These are phyloP conservation scores for Drosophila antonietae DNA, from an alignment of 2,888 invertebrate species.

Conservation along the genomic window DNA sequence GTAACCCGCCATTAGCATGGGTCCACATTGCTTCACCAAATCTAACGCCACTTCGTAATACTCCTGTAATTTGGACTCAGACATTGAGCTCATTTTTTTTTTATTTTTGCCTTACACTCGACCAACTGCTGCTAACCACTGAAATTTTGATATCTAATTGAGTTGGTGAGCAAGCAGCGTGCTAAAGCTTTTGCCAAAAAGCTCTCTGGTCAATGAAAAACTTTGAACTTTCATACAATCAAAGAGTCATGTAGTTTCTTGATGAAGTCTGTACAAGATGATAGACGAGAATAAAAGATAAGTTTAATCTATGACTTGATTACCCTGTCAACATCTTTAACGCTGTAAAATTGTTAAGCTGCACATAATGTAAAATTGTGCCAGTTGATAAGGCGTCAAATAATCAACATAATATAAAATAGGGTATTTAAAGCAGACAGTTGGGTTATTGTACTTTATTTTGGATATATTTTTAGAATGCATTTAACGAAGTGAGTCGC, in stretches of 20 bases:
- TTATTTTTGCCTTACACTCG: constrained; percentile 21
- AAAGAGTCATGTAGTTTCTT: constrained; percentile 8
- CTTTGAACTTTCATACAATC: constrained; percentile 35
- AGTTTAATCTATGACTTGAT: constrained; percentile 27
- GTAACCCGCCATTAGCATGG: constrained; percentile 82
- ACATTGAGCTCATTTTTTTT: constrained; percentile 46
- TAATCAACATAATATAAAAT: background rate
- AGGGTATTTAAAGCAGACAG: constrained; percentile 1
- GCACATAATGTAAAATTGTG: background rate
- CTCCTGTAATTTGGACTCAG: constrained; percentile 70
- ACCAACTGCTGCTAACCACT: constrained; percentile 37
- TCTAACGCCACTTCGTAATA: constrained; percentile 80
- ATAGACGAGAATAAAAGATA: constrained; percentile 14
- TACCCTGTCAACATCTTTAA: constrained; percentile 6
- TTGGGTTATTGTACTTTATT: background rate
- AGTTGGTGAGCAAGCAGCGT: constrained; percentile 19
- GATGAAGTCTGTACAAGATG: constrained; percentile 7
- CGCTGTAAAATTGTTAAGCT: constrained; percentile 4
- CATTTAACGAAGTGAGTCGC: background rate
- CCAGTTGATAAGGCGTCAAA: constrained; percentile 4
- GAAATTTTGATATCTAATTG: constrained; percentile 25
- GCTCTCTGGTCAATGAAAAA: constrained; percentile 46
- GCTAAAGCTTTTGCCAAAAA: constrained; percentile 45
- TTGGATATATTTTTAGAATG: constrained; percentile 9
- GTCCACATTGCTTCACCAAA: constrained; percentile 82